Evolutionary conservation across 2,113 vertebrate genomes (phyloP).

Genomic region (Pachypanchax playfairii): DNA sequence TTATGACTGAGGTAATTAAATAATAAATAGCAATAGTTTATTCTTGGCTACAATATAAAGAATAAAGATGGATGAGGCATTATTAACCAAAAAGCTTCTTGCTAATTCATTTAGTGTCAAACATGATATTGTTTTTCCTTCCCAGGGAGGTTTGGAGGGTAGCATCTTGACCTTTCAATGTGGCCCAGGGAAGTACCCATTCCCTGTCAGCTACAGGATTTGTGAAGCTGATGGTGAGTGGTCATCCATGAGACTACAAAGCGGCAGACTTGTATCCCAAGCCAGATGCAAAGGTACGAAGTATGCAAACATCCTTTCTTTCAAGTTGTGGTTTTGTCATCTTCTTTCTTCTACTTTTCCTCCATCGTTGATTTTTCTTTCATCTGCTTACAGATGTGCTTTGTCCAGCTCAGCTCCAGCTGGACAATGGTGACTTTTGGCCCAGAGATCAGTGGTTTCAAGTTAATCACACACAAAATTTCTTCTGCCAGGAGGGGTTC

Average conservation of each 20-base stretch:
- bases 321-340: not conserved
- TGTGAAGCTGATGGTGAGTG: slow-evolving; percentile 79
- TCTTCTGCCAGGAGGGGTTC: slow-evolving; percentile 84
- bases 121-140: slow-evolving; percentile 3
- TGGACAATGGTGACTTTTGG: slow-evolving; percentile 81
- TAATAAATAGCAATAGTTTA: too few relatives aligned
- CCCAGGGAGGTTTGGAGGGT: slow-evolving; percentile 71
- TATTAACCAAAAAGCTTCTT: too few relatives aligned
- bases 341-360: not conserved
- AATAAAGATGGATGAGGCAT: too few relatives aligned
- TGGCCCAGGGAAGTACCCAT: slow-evolving; percentile 70
- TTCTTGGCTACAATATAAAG: too few relatives aligned
- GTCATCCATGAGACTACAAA: slow-evolving; percentile 70
- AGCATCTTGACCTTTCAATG: slow-evolving; percentile 85
- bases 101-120: too few relatives aligned
- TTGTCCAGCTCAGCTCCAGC: slow-evolving; percentile 80
- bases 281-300: slow-evolving; percentile 81
- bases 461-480: slow-evolving; percentile 66
- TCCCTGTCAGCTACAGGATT: slow-evolving; percentile 62
- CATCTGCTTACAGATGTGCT: slow-evolving; percentile 69
- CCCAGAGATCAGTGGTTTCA: slow-evolving; percentile 70
- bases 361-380: not conserved
- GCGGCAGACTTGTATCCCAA: slow-evolving; percentile 18
- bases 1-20: too few relatives aligned
- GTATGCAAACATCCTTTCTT: too few relatives aligned